A percentile compares a stretch with the other conserved stretches of the same genome.
Conservation (phyloP, 1,140 invertebrate genomes). For the Drosophila punjabiensis region DNA sequence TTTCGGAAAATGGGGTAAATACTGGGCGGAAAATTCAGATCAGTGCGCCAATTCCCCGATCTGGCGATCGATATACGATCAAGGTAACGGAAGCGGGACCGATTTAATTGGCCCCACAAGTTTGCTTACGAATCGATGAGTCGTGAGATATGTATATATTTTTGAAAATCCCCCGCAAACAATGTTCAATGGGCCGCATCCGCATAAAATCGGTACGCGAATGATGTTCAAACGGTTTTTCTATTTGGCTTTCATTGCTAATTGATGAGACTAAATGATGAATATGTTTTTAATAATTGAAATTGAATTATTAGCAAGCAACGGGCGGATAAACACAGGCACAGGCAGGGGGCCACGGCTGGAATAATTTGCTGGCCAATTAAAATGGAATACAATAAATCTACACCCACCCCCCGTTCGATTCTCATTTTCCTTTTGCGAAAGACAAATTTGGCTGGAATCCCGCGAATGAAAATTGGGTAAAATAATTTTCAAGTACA, state of each 20-base stretch:
- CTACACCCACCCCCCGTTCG: slow-evolving; percentile 11
- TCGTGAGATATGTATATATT: slow-evolving; percentile 20
- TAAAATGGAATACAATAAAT: slow-evolving; percentile 63
- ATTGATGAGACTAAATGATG: slow-evolving; percentile 60
- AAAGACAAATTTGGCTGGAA: slow-evolving; percentile 61
- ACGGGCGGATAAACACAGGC: slow-evolving; percentile 1
- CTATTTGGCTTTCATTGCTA: slow-evolving; percentile 56
- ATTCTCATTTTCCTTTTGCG: slow-evolving; percentile 29
- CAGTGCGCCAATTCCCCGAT: slow-evolving; percentile 42
- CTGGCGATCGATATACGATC: slow-evolving; percentile 57
- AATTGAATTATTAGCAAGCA: slow-evolving; percentile 42
- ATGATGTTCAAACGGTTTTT: slow-evolving; percentile 62
- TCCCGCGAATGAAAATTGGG: slow-evolving; percentile 11
- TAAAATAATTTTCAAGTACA: slow-evolving; percentile 74
- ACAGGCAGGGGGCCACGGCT: slow-evolving; percentile 25
- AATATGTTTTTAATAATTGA: slow-evolving; percentile 66
- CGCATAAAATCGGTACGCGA: slow-evolving; percentile 52
- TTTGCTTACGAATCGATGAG: slow-evolving; percentile 52
- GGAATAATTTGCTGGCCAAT: slow-evolving; percentile 67
- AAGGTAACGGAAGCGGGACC: slow-evolving; percentile 77
- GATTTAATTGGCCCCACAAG: slow-evolving; percentile 67
- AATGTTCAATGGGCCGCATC: slow-evolving; percentile 58
- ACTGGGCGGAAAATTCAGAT: slow-evolving; percentile 30
- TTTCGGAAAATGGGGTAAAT: slow-evolving; percentile 34
- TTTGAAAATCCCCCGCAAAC: slow-evolving; percentile 16